Base-by-base conservation (phyloP, 2,888 invertebrate species). In the Sympetrum striolatum region DNA sequence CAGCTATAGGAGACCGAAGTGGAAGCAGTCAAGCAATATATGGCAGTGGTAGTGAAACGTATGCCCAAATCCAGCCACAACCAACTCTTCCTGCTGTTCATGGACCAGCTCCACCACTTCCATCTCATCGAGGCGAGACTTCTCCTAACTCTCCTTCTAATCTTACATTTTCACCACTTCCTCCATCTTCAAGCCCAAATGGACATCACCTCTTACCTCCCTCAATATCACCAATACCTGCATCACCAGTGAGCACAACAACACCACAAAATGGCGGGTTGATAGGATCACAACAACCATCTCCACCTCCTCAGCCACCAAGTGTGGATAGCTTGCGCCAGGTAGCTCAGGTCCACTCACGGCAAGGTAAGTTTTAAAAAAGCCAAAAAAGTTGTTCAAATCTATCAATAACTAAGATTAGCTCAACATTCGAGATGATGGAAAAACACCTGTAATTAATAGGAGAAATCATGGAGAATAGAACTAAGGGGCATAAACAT, bases 1-100 rank as follows among this genome's bases (percentile, higher is more conserved):
- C 98, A 1, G 98, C 98, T 4, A 98, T 98, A 91, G 97, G 97
- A 92, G 98, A 98, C 93, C 91, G 92, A 14, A 91, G 90, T 35
- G 96, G 96, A 73, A 95, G 95, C 92, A 95, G 94, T 92, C 95
- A 95, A 91, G 95, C 95, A 91, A 95, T 96, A 48, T 95, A 97
- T 94, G 95, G 96, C 91, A 96, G 96, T 92, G 98, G 97, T 2
- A 97, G 97, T 90, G 98, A 98, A 93, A 98, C 98, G 1, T 98
- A 98, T 93, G 98, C 98, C 90, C 97, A 97, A 94, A 98, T 98
- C 92, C 96, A 96, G 92, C 96, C 96, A 91, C 93, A 95, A 93
- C 92, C 93, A 22, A 92, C 91, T 25, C 96, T 96, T 91, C 93
- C 95, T 93, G 92, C 93, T n/a, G 92, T 91, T 31, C 92, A 93